Evolutionary conservation across 2,888 invertebrate species (phyloP), one percentile per base, ranked within the genome.

Genomic region (Agonopterix heracliana): DNA sequence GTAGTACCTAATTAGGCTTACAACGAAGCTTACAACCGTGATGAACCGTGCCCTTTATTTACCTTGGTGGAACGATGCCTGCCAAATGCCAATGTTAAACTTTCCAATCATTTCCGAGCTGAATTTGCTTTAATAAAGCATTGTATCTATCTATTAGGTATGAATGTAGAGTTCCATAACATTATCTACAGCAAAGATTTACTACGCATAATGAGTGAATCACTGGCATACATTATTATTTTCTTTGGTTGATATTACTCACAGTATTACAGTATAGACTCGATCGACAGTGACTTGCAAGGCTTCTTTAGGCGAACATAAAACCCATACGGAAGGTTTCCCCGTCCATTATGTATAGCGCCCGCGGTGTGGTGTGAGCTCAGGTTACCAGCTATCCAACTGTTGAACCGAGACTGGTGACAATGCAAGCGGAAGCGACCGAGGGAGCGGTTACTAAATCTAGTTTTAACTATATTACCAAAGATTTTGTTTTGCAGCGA

Each of bases 251-350:
- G 26, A 26, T 26, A 26, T 26, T 26, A 26, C 26, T 26, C 26
- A 26, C 26, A 26, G 26, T 26, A 26, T 26, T 26, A 26, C 26
- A 26, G 26, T 26, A 26, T 26, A 26, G 26, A 5, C 26, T 26
- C 26, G 26, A 26, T 26, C 26, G 38, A n/a, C 10, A 38, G 38
- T 38, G 38, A 62, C 63, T 78, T 75, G 57, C 54, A 67, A 56
- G 85, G 80, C 72, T 84, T 84, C 83, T 65, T 38, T n/a, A 38
- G 4, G n/a, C 10, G 38, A 38, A 38, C 38, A 9, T 38, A 70
- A 74, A 68, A 64, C 61, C 58, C 60, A 54, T 61, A 66, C 69
- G 74, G 80, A 83, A 78, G 85, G 85, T 79, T 85, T 85, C 79
- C 71, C 71, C 64, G 64, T 69, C 63, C 68, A 69, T 64, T 66